These are phyloP conservation scores for Lochmaea capreae DNA, from an alignment of 2,888 invertebrate species.

Conservation along the genomic window DNA sequence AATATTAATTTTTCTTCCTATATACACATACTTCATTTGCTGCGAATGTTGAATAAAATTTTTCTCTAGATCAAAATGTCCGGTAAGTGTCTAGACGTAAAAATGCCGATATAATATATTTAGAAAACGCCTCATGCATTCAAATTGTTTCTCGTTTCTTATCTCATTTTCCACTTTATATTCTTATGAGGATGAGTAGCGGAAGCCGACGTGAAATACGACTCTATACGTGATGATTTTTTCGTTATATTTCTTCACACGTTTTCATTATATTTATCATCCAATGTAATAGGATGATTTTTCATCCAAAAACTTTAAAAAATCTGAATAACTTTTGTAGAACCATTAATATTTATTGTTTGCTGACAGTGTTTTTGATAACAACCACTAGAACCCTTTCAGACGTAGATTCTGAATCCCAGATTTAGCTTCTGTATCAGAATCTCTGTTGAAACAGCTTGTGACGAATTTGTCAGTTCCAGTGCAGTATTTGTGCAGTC, in stretches of 20 bases:
- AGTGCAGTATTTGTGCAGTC: no score
- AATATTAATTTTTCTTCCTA: no score
- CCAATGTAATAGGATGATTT: constrained; percentile 2
- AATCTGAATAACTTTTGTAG: not conserved
- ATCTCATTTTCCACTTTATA: constrained; percentile 24
- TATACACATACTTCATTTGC: not conserved
- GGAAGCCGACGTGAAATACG: constrained; percentile 26
- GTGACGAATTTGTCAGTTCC: no score
- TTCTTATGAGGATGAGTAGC: constrained; percentile 23
- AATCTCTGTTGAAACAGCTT: no score
- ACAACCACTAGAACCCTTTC: no score
- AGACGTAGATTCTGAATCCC: no score
- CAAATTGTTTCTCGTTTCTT: constrained; percentile 21
- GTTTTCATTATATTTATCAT: constrained; percentile 25
- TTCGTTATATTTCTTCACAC: constrained; percentile 21
- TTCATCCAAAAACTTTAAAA: not conserved
- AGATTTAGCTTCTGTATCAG: no score
- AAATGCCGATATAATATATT: constrained; percentile 23
- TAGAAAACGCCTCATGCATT: constrained; percentile 27
- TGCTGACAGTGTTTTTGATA: not conserved
- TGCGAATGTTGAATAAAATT: not conserved
- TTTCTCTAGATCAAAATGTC: constrained; percentile 7
- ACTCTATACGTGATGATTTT: constrained; percentile 28
- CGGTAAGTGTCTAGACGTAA: constrained; percentile 18
- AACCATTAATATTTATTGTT: not conserved